These are phyloP conservation scores for Ctenopoma kingsleyae DNA, from an alignment of 2,797 vertebrate genomes.

Conservation along the genomic window DNA sequence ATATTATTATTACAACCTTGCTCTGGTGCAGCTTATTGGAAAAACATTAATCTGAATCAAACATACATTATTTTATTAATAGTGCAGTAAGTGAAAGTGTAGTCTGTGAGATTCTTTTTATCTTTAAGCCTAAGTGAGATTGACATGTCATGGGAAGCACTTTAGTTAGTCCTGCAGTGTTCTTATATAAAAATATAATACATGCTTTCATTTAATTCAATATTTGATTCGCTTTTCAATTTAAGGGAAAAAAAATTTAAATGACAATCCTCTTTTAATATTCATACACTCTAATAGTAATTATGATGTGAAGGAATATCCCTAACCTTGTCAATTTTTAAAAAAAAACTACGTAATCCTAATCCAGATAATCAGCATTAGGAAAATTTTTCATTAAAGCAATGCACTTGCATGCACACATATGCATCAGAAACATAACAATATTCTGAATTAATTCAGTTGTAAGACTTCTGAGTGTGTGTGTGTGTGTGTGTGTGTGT, in stretches of 20 bases:
- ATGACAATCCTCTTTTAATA: conserved; percentile 33
- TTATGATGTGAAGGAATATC: conserved; percentile 41
- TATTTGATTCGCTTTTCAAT: conserved; percentile 32
- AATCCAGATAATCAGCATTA: conserved; percentile 66
- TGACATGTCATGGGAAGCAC: conserved; percentile 12
- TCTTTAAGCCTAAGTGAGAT: conserved; percentile 16
- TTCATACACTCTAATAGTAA: conserved; percentile 40
- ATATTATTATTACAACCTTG: not conserved
- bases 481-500: not conserved
- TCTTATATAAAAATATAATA: conserved; percentile 29
- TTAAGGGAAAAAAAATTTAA: conserved; percentile 24
- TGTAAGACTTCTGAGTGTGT: not conserved
- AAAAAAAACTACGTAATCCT: conserved; percentile 57
- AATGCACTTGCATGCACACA: conserved; percentile 19
- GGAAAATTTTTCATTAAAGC: conserved; percentile 50
- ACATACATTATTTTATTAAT: conserved; percentile 8
- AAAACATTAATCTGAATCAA: not conserved
- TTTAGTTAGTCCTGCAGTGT: conserved; percentile 7
- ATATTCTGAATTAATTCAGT: conserved; percentile 28
- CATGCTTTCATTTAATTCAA: conserved; percentile 9
- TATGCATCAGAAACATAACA: conserved; percentile 12
- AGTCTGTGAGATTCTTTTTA: not conserved
- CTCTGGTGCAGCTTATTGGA: not conserved
- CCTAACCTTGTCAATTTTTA: conserved; percentile 38
- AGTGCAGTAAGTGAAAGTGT: not conserved